Evolutionary conservation across 2,113 vertebrate genomes (phyloP).

Genomic region (Sarotherodon lohbergeri): DNA sequence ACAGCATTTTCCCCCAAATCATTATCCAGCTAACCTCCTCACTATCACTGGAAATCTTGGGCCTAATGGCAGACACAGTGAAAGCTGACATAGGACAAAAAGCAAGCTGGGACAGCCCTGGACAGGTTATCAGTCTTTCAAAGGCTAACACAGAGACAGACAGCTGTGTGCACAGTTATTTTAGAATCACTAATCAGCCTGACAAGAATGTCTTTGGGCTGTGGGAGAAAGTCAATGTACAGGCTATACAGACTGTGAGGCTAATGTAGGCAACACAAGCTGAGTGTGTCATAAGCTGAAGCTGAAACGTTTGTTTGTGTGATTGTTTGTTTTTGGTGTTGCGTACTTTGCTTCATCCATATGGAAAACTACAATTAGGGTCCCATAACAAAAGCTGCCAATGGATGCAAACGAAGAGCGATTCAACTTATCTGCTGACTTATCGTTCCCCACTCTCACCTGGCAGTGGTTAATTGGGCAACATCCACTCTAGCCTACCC

Average conservation of each 20-base stretch:
- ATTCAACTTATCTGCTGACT: background rate
- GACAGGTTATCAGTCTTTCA: background rate
- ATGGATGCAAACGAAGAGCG: background rate
- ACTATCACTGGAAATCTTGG: background rate
- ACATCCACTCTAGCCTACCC: background rate
- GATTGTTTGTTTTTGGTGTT: background rate
- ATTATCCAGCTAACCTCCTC: background rate
- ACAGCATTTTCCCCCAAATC: background rate
- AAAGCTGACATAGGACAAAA: background rate
- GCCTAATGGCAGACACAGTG: background rate
- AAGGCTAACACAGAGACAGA: background rate
- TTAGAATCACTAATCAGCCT: background rate
- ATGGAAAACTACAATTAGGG: background rate
- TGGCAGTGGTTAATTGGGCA: background rate
- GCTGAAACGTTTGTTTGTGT: background rate
- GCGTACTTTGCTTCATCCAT: background rate
- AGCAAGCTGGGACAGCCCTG: background rate
- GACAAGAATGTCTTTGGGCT: no score
- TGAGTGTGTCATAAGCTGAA: background rate
- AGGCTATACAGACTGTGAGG: background rate
- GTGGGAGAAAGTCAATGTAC: background rate
- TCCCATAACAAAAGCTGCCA: background rate
- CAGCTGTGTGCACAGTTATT: background rate
- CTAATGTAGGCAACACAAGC: accelerated
- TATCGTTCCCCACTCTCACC: background rate